Conservation (phyloP, 2,113 vertebrate species). For the Zosterops lateralis region DNA sequence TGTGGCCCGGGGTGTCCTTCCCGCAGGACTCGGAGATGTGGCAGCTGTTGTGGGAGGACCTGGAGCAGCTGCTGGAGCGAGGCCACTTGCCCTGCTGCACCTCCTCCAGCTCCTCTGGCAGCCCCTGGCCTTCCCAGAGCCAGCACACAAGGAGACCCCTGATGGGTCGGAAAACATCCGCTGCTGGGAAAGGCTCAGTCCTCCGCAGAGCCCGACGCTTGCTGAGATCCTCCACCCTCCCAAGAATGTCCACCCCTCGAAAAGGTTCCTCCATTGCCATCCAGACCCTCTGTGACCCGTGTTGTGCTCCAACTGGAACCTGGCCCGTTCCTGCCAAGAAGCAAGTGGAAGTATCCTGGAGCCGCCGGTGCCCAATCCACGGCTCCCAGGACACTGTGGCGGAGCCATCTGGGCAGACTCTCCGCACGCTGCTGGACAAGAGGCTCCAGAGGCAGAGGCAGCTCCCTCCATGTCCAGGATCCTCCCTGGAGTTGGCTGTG, state of each 20-base stretch:
- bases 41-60: not conserved
- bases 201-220: not conserved
- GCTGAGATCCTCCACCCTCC: not conserved
- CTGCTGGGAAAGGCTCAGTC: not conserved
- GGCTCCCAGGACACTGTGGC: fast-evolving
- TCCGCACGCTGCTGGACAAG: not conserved
- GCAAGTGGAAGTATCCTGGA: not conserved
- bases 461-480: fast-evolving
- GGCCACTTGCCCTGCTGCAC: not conserved
- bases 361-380: not conserved
- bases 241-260: not conserved
- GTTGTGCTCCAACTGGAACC: not conserved
- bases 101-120: not conserved
- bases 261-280: not conserved
- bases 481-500: fast-evolving
- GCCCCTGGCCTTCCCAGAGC: fast-evolving
- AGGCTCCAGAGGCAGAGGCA: not conserved
- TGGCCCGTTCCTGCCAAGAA: not conserved
- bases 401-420: not conserved
- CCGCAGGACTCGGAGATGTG: not conserved
- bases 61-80: not conserved
- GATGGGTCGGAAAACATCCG: fast-evolving
- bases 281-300: not conserved
- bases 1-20: not conserved
- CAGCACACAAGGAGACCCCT: fast-evolving